phyloP scores from a whole-genome alignment of 2,888 invertebrate genomes.

The Oithona nana region DNA sequence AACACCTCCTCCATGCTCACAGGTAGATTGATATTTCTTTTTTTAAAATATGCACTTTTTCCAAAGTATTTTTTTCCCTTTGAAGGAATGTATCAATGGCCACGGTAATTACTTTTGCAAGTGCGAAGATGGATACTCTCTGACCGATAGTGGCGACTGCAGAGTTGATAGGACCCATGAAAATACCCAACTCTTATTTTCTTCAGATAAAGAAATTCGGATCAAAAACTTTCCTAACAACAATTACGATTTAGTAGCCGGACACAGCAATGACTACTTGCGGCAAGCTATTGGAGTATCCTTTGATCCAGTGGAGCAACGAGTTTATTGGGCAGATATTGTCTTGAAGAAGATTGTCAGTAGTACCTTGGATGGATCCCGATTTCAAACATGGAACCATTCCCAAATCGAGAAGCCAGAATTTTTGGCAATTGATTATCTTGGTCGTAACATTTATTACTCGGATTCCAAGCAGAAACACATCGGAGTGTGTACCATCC shows the following conservation, averaged over 20 bases:
- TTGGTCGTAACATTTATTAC: slow-evolving; percentile 22
- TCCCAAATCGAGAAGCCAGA: slow-evolving; percentile 21
- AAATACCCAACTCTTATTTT: slow-evolving; percentile 18
- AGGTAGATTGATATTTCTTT: too few relatives aligned
- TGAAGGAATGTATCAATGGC: background rate
- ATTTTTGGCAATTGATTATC: slow-evolving; percentile 23
- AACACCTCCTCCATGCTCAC: background rate
- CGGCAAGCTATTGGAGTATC: slow-evolving; percentile 19
- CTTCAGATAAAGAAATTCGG: background rate
- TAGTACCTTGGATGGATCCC: slow-evolving; percentile 19
- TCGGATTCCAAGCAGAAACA: slow-evolving; percentile 21
- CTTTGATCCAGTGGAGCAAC: slow-evolving; percentile 19
- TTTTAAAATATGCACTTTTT: too few relatives aligned
- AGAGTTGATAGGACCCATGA: background rate
- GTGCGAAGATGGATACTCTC: background rate
- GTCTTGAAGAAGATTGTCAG: slow-evolving; percentile 19
- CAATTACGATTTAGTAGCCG: background rate
- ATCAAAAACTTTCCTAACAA: background rate
- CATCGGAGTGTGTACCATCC: slow-evolving; percentile 22
- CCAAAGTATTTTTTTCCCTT: slow-evolving; percentile 11
- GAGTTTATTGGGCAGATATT: slow-evolving; percentile 21
- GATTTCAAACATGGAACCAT: slow-evolving; percentile 10
- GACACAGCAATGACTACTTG: too few relatives aligned
- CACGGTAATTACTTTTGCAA: background rate
- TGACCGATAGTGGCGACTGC: background rate